Conservation (phyloP, 2,113 vertebrate species). For the Rhinichthys klamathensis region DNA sequence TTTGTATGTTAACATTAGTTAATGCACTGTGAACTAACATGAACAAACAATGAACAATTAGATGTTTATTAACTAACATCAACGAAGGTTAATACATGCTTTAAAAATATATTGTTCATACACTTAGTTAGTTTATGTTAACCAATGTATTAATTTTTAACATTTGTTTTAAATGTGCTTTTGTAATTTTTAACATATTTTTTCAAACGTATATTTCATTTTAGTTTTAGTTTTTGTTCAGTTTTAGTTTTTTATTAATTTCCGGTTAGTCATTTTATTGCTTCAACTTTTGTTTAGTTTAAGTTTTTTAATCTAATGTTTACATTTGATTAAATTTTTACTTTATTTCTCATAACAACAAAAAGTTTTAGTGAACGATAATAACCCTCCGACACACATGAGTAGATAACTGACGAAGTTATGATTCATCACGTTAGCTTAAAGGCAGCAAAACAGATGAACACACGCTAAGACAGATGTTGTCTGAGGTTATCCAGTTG, state of each 20-base stretch:
- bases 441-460: background rate
- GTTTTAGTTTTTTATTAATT: background rate
- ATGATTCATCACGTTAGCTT: slow-evolving; percentile 16
- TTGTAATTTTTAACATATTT: no score
- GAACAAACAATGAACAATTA: no score
- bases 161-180: no score
- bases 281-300: background rate
- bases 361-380: background rate
- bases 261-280: background rate
- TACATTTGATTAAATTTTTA: background rate
- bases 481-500: slow-evolving; percentile 15
- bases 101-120: no score
- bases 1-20: no score
- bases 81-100: no score
- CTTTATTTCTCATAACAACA: background rate
- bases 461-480: slow-evolving; percentile 20
- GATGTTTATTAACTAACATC: no score
- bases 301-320: background rate
- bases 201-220: no score
- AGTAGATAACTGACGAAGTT: background rate
- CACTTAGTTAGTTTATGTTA: no score
- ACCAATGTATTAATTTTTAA: no score
- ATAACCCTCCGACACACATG: background rate
- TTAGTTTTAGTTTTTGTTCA: no score
- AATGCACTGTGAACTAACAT: no score